These are phyloP conservation scores for Pluvianellus socialis DNA, from an alignment of 2,113 vertebrate species.

Conservation along the genomic window DNA sequence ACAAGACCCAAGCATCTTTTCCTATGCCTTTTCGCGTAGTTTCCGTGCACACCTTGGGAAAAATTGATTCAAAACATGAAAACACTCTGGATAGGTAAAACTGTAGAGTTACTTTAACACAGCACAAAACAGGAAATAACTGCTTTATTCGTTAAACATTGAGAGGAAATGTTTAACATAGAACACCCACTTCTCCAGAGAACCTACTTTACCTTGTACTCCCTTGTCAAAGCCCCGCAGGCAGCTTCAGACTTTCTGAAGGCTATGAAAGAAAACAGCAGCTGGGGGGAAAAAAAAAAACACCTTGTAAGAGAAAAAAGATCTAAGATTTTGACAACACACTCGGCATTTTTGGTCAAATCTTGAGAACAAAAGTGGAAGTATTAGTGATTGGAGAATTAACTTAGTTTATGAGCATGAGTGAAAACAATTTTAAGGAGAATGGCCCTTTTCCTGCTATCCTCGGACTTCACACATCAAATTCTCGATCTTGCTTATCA, in stretches of 20 bases:
- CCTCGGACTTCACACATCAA: neutral
- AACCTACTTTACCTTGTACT: neutral
- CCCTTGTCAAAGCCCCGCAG: neutral
- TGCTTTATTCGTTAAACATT: neutral
- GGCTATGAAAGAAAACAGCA: neutral
- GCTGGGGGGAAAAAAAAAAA: neutral
- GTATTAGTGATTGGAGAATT: neutral
- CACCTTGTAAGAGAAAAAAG: neutral
- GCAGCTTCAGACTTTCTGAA: neutral
- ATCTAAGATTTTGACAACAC: too few relatives aligned
- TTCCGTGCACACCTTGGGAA: neutral
- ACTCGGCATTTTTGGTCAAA: neutral
- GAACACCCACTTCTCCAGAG: neutral
- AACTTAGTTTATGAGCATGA: neutral
- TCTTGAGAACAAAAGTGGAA: neutral
- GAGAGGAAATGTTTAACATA: neutral
- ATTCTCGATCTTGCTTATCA: accelerated
- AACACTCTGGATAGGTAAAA: neutral
- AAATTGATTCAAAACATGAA: neutral
- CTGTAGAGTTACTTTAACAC: neutral
- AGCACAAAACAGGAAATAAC: neutral
- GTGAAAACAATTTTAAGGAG: neutral
- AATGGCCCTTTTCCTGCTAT: neutral
- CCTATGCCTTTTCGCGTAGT: neutral
- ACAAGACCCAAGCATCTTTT: neutral